Percentiles rank a stretch among this genome's conserved stretches.
Evolutionary conservation across 2,113 vertebrate species (phyloP).

Genomic region (Sylvia atricapilla): DNA sequence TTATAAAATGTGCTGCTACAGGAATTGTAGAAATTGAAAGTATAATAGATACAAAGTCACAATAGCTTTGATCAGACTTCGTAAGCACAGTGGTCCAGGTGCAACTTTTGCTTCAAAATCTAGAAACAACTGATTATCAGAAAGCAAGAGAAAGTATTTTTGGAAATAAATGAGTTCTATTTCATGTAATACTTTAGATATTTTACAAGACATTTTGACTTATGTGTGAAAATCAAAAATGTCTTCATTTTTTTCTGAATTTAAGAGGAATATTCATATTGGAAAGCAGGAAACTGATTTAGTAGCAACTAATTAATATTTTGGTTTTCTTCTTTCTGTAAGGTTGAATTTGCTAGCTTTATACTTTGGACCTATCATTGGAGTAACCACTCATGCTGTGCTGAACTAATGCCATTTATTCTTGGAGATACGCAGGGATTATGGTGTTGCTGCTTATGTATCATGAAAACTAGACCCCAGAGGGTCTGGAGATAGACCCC

Average conservation of each 20-base stretch:
- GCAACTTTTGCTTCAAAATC: not conserved
- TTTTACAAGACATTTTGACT: not conserved
- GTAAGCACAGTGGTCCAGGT: not conserved
- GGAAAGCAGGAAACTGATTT: not conserved
- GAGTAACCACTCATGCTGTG: not conserved
- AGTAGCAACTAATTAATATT: not conserved
- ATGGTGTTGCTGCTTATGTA: not conserved
- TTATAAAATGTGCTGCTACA: not conserved
- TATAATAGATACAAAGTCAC: not conserved
- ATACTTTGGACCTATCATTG: not conserved
- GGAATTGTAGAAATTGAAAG: not conserved
- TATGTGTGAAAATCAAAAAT: not conserved
- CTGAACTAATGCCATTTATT: not conserved
- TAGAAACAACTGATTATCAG: not conserved
- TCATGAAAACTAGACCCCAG: not conserved
- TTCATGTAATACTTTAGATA: not conserved
- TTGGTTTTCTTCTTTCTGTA: not conserved
- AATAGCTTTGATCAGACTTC: not conserved
- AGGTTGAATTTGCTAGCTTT: not conserved
- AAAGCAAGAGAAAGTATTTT: not conserved
- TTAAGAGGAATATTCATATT: not conserved
- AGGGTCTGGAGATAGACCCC: not conserved
- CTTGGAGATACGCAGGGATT: not conserved
- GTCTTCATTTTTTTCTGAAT: not conserved
- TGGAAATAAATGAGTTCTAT: not conserved